These are phyloP conservation scores for Dilophus febrilis DNA, from an alignment of 2,888 invertebrate genomes.

Conservation along the genomic window DNA sequence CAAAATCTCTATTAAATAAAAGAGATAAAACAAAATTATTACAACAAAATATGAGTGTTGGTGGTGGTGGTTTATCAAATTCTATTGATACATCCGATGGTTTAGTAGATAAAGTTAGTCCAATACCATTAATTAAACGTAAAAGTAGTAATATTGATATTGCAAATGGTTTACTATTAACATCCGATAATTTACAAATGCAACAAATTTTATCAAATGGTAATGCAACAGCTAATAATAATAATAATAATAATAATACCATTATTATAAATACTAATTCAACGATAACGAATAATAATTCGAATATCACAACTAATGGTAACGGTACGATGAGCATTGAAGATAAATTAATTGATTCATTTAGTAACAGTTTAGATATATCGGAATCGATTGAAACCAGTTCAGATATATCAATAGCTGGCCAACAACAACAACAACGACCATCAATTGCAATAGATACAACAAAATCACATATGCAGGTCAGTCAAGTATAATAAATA, in stretches of 20 bases:
- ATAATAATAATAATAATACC: too few relatives aligned
- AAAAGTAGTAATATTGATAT: slow-evolving; percentile 6
- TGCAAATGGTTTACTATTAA: not conserved
- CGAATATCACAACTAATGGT: too few relatives aligned
- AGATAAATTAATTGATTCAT: slow-evolving; percentile 1
- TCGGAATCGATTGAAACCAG: slow-evolving; percentile 11
- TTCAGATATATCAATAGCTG: slow-evolving; percentile 8
- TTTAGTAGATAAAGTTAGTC: slow-evolving; percentile 5
- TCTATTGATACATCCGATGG: not conserved
- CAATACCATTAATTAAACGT: slow-evolving; percentile 6
- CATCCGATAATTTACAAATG: slow-evolving; percentile 1
- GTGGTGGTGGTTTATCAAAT: not conserved
- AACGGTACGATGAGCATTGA: slow-evolving; percentile 19
- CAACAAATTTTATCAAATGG: not conserved
- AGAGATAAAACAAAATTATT: slow-evolving; percentile 9
- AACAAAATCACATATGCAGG: slow-evolving; percentile 9
- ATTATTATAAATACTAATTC: too few relatives aligned
- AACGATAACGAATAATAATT: not conserved
- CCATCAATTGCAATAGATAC: slow-evolving; percentile 6
- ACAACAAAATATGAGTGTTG: slow-evolving; percentile 6
- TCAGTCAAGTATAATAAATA: slow-evolving; percentile 13
- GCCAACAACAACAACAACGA: slow-evolving; percentile 7
- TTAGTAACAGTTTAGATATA: slow-evolving; percentile 7
- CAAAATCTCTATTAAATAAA: slow-evolving; percentile 3
- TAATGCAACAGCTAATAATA: slow-evolving; percentile 19